These are phyloP conservation scores for Spinibarbus caldwelli DNA, from an alignment of 2,797 vertebrate species.

Conservation along the genomic window DNA sequence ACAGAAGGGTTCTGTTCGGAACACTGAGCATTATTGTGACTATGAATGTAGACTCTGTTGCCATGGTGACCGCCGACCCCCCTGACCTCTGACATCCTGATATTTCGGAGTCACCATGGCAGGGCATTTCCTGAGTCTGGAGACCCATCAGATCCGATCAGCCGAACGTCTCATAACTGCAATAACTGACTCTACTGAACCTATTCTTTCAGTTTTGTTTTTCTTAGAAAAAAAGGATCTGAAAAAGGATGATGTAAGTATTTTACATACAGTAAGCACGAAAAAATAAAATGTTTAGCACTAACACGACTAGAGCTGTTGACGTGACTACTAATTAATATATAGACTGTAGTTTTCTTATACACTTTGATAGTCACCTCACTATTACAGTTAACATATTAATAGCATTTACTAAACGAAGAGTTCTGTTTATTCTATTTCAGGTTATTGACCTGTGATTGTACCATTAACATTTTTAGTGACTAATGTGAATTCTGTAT, in stretches of 20 bases:
- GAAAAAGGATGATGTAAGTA: background rate
- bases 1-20: conserved; percentile 13
- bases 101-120: conserved; percentile 24
- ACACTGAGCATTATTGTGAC: conserved; percentile 31
- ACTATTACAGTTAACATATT: conserved; percentile 13
- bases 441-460: conserved; percentile 40
- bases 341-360: conserved; percentile 40
- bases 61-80: background rate
- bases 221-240: background rate
- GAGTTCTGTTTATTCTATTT: conserved; percentile 34
- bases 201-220: conserved; percentile 1
- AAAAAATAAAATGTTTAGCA: background rate
- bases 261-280: background rate
- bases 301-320: conserved; percentile 31
- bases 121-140: conserved; percentile 18
- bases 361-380: conserved; percentile 35
- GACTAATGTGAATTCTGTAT: conserved; percentile 12
- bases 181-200: conserved; percentile 54
- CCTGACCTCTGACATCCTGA: conserved; percentile 7
- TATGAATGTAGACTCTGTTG: conserved; percentile 23
- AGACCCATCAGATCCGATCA: conserved; percentile 19
- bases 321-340: conserved; percentile 11
- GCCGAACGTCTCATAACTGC: conserved; percentile 35
- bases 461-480: conserved; percentile 31
- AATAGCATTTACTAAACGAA: conserved; percentile 23